These are phyloP conservation scores for Petrocephalus zakoni DNA, from an alignment of 2,113 vertebrate genomes.

Conservation along the genomic window DNA sequence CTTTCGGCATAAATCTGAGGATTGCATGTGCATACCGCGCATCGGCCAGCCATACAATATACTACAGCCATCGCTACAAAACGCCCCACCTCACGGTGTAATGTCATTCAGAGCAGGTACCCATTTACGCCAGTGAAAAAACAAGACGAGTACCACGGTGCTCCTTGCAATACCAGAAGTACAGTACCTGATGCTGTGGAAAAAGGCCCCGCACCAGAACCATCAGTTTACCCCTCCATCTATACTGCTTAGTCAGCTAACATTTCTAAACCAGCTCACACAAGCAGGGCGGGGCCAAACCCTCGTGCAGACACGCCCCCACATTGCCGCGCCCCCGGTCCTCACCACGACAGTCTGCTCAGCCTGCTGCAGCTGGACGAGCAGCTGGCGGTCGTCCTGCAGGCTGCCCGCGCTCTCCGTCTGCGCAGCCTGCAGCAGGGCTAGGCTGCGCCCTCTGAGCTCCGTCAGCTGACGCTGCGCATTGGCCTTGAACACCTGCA, in stretches of 20 bases:
- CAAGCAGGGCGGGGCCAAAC: background rate
- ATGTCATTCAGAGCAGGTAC: too few species aligned
- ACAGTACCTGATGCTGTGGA: too few species aligned
- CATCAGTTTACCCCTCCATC: too few species aligned
- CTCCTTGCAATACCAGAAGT: too few species aligned
- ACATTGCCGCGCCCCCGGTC: background rate
- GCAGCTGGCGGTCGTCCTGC: constrained; percentile 11
- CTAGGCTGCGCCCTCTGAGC: constrained; percentile 38
- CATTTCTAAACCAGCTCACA: background rate
- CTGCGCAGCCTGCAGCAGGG: constrained; percentile 40
- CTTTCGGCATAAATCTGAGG: too few species aligned
- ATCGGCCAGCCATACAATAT: too few species aligned
- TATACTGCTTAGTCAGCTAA: background rate
- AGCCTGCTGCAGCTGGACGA: constrained; percentile 35
- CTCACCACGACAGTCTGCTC: constrained; percentile 40
- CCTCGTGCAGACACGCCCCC: background rate
- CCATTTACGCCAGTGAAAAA: too few species aligned
- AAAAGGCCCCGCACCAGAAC: too few species aligned
- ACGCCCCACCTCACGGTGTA: too few species aligned
- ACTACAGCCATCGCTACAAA: too few species aligned
- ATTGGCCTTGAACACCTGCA: background rate
- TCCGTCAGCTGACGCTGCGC: constrained; percentile 32
- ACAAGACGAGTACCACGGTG: too few species aligned
- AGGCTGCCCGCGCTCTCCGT: constrained; percentile 31
- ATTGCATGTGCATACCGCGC: too few species aligned